phyloP scores from a whole-genome alignment of 2,113 vertebrate species.

The Hippoglossus stenolepis region DNA sequence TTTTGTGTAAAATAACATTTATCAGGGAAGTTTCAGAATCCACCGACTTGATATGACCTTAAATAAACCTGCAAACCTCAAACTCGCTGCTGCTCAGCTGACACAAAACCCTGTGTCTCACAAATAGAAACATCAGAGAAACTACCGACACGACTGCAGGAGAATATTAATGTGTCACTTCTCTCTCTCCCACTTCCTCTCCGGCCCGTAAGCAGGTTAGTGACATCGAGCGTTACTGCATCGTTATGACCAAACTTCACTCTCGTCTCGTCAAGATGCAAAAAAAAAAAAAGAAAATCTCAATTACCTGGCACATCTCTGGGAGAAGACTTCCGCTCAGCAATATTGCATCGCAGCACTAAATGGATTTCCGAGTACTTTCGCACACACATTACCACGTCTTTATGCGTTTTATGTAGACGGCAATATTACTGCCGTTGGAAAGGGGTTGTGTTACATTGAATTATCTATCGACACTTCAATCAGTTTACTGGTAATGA shows the following conservation, averaged over 20 bases:
- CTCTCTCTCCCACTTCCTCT: slow-evolving; percentile 6
- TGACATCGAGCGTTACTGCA: slow-evolving; percentile 58
- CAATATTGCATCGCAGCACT: slow-evolving; percentile 68
- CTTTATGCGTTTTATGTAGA: slow-evolving; percentile 70
- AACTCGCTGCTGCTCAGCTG: no score
- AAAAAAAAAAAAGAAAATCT: slow-evolving; percentile 47
- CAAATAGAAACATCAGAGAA: background rate
- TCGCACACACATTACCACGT: slow-evolving; percentile 63
- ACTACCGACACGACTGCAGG: background rate
- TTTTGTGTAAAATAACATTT: no score
- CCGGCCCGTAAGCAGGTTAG: slow-evolving; percentile 46
- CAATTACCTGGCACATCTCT: slow-evolving; percentile 70
- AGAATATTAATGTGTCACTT: slow-evolving; percentile 6
- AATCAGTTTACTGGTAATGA: slow-evolving; percentile 74
- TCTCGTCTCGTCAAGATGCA: slow-evolving; percentile 68
- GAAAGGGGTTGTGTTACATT: slow-evolving; percentile 35
- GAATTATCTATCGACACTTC: slow-evolving; percentile 65
- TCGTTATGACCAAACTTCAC: slow-evolving; percentile 61
- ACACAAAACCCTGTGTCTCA: background rate
- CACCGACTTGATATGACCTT: no score
- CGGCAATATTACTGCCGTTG: slow-evolving; percentile 50
- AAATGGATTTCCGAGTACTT: slow-evolving; percentile 75
- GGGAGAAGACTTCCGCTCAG: slow-evolving; percentile 55
- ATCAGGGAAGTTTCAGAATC: no score
- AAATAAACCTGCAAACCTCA: no score